Percentiles rank a stretch among this genome's conserved stretches.
phyloP scores from a whole-genome alignment of 23 tunicate species.

The Aplidium turbinatum region DNA sequence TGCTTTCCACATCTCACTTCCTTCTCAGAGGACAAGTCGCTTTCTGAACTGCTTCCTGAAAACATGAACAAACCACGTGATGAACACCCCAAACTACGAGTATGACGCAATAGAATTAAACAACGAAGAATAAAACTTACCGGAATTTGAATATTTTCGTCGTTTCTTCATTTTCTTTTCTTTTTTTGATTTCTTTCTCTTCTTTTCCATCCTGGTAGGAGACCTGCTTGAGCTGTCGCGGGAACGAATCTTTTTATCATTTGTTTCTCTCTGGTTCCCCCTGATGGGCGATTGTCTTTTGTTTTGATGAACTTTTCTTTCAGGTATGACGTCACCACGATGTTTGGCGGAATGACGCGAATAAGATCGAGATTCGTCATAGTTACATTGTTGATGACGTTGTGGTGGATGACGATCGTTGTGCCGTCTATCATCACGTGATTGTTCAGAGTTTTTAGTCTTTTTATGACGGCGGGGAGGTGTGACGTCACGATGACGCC shows the following conservation, averaged over 20 bases:
- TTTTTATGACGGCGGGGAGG: neutral
- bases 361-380: neutral
- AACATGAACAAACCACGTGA: too few species aligned
- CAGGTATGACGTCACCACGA: neutral
- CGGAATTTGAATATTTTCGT: neutral
- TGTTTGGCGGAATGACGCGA: neutral
- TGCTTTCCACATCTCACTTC: slow-evolving; percentile 88
- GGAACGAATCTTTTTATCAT: neutral
- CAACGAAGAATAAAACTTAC: slow-evolving; percentile 3
- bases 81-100: too few species aligned
- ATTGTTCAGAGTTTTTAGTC: neutral
- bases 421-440: slow-evolving; percentile 5
- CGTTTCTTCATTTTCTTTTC: slow-evolving; percentile 8
- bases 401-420: neutral
- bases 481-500: slow-evolving; percentile 29
- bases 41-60: too few species aligned
- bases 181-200: slow-evolving; percentile 20
- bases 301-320: too few species aligned
- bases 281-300: too few species aligned
- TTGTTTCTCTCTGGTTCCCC: too few species aligned
- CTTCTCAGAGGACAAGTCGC: slow-evolving; percentile 51
- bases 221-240: slow-evolving; percentile 16
- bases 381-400: neutral
- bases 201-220: neutral
- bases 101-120: too few species aligned